Conservation (phyloP, 2,113 vertebrate genomes). For the Thinocorus orbignyianus region DNA sequence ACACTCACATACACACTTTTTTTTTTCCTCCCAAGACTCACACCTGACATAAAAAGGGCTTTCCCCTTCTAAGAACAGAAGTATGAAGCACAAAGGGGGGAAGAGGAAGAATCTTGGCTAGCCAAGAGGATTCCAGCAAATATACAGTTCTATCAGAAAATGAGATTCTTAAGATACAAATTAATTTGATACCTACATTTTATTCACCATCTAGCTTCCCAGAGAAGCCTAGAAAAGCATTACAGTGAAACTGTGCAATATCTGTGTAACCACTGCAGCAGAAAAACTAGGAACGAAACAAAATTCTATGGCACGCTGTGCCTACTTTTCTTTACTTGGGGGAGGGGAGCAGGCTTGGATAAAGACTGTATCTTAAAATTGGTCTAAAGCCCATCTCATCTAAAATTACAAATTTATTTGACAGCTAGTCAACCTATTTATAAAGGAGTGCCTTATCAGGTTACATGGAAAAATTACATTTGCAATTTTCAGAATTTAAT, state of each 20-base stretch:
- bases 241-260: background rate
- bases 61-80: slow-evolving; percentile 16
- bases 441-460: slow-evolving; percentile 38
- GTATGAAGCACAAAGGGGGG: background rate
- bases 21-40: background rate
- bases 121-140: background rate
- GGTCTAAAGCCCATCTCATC: slow-evolving; percentile 35
- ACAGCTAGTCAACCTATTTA: slow-evolving; percentile 48
- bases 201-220: background rate
- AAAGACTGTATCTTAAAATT: slow-evolving; percentile 24
- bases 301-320: background rate
- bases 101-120: background rate
- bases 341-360: slow-evolving; percentile 10
- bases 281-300: slow-evolving; percentile 27
- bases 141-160: background rate
- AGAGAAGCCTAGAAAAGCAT: background rate
- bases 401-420: slow-evolving; percentile 60
- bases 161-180: background rate
- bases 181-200: background rate
- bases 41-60: slow-evolving; percentile 57
- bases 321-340: background rate
- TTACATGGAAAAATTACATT: slow-evolving; percentile 63
- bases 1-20: background rate
- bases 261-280: slow-evolving; percentile 26
- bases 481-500: slow-evolving; percentile 65